These are phyloP conservation scores for Labeo catla DNA, from an alignment of 2,113 vertebrate species.

Conservation along the genomic window DNA sequence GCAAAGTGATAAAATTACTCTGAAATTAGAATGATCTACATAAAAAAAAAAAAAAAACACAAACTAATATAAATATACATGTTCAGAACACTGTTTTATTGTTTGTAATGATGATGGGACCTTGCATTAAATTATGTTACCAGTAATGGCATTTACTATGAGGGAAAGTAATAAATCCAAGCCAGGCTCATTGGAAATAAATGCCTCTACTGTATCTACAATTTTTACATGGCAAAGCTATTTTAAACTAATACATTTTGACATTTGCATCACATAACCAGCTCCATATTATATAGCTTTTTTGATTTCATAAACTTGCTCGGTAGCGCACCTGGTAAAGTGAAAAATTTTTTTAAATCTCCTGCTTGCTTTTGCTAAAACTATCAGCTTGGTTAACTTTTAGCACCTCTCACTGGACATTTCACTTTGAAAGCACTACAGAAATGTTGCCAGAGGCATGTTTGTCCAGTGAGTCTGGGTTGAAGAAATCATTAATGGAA, in stretches of 20 bases:
- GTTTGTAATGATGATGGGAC: background rate
- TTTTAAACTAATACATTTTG: background rate
- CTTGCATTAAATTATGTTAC: accelerated
- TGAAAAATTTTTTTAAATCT: background rate
- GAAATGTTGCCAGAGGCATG: background rate
- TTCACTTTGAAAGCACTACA: background rate
- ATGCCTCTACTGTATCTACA: too few relatives aligned
- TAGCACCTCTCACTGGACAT: background rate
- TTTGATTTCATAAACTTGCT: background rate
- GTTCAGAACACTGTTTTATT: background rate
- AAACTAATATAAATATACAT: background rate
- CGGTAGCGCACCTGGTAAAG: background rate
- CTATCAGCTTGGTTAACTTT: background rate
- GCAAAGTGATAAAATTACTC: too few relatives aligned
- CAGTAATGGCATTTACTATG: too few relatives aligned
- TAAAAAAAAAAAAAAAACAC: too few relatives aligned
- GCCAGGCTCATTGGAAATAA: too few relatives aligned
- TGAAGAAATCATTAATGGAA: constrained; percentile 17
- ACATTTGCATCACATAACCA: background rate
- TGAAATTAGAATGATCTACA: too few relatives aligned
- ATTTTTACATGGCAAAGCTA: background rate
- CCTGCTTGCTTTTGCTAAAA: too few relatives aligned
- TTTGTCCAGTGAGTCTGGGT: background rate
- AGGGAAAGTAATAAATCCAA: too few relatives aligned
- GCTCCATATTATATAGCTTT: background rate